phyloP scores from a whole-genome alignment of 2,888 invertebrate species.

The Rhamnusium bicolor region DNA sequence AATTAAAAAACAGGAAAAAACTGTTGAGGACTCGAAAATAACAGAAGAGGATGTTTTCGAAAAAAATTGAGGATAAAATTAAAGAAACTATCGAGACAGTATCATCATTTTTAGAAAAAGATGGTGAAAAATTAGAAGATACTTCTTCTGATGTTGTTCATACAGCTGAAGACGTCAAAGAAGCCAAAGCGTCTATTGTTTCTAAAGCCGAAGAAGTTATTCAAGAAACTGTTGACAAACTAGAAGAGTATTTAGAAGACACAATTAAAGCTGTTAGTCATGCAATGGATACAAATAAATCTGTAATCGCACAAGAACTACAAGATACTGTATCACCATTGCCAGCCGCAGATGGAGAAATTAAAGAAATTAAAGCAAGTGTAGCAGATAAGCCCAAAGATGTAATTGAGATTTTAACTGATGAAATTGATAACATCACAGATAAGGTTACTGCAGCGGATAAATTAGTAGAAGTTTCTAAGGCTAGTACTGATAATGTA shows the following conservation, averaged over 20 bases:
- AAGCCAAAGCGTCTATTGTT: constrained; percentile 18
- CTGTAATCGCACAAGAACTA: too few species aligned
- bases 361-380: too few species aligned
- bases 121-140: constrained; percentile 3
- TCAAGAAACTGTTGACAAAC: constrained; percentile 19
- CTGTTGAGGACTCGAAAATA: not conserved
- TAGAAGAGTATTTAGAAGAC: constrained; percentile 67
- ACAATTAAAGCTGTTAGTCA: constrained; percentile 52
- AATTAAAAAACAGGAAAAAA: not conserved
- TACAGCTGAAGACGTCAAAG: constrained; percentile 12
- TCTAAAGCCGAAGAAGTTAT: constrained; percentile 14
- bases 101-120: not conserved
- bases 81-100: constrained; percentile 27
- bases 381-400: not conserved
- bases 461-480: not conserved
- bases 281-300: too few species aligned
- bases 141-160: not conserved
- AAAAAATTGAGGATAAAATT: constrained; percentile 32
- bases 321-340: too few species aligned
- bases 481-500: not conserved
- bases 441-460: not conserved
- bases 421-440: not conserved
- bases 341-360: too few species aligned
- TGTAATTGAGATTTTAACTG: not conserved
- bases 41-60: constrained; percentile 9